A percentile compares a stretch with the other conserved stretches of the same genome.
phyloP scores from a whole-genome alignment of 2,113 vertebrate genomes.

The Sander vitreus region DNA sequence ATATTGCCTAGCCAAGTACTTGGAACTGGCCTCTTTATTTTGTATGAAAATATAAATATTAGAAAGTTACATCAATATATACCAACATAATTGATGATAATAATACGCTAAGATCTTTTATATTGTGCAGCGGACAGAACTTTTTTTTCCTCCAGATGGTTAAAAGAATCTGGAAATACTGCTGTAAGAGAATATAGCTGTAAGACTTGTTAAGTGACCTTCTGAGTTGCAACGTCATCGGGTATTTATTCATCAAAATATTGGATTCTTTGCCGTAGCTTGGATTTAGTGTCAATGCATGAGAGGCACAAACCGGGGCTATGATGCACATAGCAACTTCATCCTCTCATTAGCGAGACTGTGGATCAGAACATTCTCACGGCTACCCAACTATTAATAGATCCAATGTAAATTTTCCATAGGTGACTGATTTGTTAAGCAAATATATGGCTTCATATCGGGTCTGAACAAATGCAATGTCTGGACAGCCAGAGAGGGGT shows the following conservation, averaged over 20 bases:
- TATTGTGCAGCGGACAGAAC: background rate
- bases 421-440: slow-evolving; percentile 1
- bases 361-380: slow-evolving; percentile 10
- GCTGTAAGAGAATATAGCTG: no score
- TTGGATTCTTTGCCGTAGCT: background rate
- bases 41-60: background rate
- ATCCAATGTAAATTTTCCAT: slow-evolving; percentile 15
- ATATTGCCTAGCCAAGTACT: background rate
- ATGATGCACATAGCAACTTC: background rate
- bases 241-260: background rate
- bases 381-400: slow-evolving; percentile 16
- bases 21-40: background rate
- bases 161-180: background rate
- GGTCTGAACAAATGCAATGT: slow-evolving; percentile 3
- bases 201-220: background rate
- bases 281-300: no score
- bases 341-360: background rate
- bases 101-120: background rate
- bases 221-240: background rate
- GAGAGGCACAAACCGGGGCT: background rate
- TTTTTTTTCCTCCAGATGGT: background rate
- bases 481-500: slow-evolving; percentile 27
- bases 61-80: background rate
- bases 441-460: slow-evolving; percentile 30
- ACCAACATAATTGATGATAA: background rate